phyloP scores from a whole-genome alignment of 2,113 vertebrate genomes.

The Zosterops hypoxanthus region DNA sequence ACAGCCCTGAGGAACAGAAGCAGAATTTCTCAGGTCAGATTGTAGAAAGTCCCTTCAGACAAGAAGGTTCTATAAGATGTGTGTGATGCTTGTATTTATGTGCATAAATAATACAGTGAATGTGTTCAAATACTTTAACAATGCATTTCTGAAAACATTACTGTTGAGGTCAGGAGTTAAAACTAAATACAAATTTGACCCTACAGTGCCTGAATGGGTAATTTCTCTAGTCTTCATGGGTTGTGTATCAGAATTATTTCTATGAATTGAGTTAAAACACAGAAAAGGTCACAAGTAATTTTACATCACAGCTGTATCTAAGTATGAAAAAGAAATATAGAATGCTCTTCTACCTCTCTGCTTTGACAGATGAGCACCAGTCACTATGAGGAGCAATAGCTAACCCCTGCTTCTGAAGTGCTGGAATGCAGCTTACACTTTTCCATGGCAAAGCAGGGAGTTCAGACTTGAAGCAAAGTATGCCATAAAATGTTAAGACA shows the following conservation, averaged over 20 bases:
- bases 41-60: neutral
- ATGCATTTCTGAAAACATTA: neutral
- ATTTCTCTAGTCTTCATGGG: neutral
- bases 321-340: neutral
- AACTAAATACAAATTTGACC: neutral
- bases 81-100: neutral
- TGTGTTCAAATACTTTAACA: neutral
- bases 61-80: neutral
- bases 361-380: neutral
- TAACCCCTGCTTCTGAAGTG: neutral
- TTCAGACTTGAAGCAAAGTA: neutral
- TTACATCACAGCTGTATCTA: neutral
- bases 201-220: neutral
- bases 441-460: neutral
- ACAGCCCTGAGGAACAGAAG: neutral
- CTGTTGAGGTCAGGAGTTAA: neutral
- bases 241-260: neutral
- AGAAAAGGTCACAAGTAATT: neutral
- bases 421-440: neutral
- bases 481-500: neutral
- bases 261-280: neutral
- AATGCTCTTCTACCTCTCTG: neutral
- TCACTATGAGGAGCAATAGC: neutral
- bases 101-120: neutral
- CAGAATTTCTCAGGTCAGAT: neutral